phyloP scores from a whole-genome alignment of 2,888 invertebrate genomes.

The Melolontha melolontha region DNA sequence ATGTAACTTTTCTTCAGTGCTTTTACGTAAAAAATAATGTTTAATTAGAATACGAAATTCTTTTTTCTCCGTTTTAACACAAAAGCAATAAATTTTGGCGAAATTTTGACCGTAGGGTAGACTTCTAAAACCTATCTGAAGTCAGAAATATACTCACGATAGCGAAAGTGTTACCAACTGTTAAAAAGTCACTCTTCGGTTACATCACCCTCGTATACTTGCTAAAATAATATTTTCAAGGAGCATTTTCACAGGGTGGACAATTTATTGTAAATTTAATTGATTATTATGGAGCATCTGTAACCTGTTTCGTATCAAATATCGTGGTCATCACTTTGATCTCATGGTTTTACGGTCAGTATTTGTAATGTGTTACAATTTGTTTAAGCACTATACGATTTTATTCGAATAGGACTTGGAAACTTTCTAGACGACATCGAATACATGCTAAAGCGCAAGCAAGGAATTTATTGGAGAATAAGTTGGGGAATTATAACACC shows the following conservation, averaged over 20 bases:
- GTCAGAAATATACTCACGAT: too few species aligned
- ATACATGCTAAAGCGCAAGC: slow-evolving; percentile 79
- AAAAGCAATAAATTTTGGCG: too few species aligned
- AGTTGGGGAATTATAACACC: slow-evolving; percentile 84
- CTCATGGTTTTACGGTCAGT: slow-evolving; percentile 65
- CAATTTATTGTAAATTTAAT: slow-evolving; percentile 65
- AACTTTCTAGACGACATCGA: slow-evolving; percentile 78
- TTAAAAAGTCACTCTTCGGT: too few species aligned
- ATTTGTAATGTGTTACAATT: neutral
- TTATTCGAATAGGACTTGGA: slow-evolving; percentile 66
- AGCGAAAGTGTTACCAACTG: too few species aligned
- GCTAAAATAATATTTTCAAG: too few species aligned
- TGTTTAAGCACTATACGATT: neutral
- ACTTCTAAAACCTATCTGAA: too few species aligned
- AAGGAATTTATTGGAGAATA: slow-evolving; percentile 80
- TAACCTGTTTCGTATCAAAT: slow-evolving; percentile 66
- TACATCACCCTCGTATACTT: too few species aligned
- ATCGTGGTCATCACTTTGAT: slow-evolving; percentile 65
- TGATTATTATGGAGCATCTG: slow-evolving; percentile 66
- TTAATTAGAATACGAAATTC: too few species aligned
- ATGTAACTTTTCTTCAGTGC: too few species aligned
- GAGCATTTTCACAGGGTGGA: slow-evolving; percentile 63
- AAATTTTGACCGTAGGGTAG: too few species aligned
- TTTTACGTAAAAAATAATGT: too few species aligned
- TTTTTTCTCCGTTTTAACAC: too few species aligned